Conservation (phyloP, 2,113 vertebrate species). For the Columba livia region DNA sequence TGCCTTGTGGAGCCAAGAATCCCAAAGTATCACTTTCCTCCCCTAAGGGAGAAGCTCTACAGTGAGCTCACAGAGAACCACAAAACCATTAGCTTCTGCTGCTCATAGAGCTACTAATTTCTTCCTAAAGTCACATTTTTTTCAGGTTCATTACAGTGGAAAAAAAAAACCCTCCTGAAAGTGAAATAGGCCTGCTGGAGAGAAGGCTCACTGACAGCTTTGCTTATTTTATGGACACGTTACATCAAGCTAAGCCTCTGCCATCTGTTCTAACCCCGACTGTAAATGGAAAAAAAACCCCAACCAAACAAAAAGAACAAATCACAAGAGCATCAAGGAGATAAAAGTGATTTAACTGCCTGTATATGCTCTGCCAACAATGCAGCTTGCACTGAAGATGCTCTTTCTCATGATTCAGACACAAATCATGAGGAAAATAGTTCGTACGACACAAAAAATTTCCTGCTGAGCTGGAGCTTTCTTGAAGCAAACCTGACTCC, state of each 20-base stretch:
- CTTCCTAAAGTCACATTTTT: background rate
- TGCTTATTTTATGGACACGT: constrained; percentile 47
- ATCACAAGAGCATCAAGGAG: constrained; percentile 19
- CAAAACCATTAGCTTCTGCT: background rate
- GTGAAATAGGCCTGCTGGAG: constrained; percentile 6
- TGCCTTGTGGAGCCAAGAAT: background rate
- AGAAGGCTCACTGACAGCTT: constrained; percentile 17
- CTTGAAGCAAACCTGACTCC: background rate
- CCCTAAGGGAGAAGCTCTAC: background rate
- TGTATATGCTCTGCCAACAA: background rate
- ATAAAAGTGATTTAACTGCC: constrained; percentile 65
- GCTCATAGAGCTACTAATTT: background rate
- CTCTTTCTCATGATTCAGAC: constrained; percentile 50
- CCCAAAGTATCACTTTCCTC: background rate
- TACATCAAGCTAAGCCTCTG: constrained; percentile 49
- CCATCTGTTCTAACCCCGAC: constrained; percentile 58
- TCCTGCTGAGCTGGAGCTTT: constrained; percentile 14
- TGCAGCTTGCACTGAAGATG: constrained; percentile 40
- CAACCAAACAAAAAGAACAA: constrained; percentile 18
- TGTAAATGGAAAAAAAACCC: background rate
- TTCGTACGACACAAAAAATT: background rate
- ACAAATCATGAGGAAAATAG: constrained; percentile 41
- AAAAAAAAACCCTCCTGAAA: constrained; percentile 23
- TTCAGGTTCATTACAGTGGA: background rate
- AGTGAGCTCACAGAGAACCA: background rate